Base-by-base conservation (phyloP, 2,888 invertebrate species). In the Spialia ferax region DNA sequence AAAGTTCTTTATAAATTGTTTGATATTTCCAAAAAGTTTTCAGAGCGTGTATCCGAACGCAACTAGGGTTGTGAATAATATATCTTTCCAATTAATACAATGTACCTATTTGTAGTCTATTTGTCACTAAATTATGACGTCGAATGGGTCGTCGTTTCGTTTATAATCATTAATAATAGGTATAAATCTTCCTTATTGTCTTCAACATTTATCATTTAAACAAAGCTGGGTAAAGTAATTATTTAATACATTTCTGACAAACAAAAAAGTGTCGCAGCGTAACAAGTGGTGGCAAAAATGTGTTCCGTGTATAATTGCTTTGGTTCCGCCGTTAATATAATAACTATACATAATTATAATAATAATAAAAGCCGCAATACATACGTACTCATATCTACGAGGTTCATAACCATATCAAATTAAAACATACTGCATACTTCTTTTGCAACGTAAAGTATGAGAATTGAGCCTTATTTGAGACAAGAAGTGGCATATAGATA, bases 151-250 rank as follows among this genome's bases (percentile, higher is more conserved):
- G 84, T 85, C 84, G 82, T 81, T 83, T 89, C 85, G 76, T 88
- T 89, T 85, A 88, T 83, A 88, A 85, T 90, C 81, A 86, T 87
- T 88, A 87, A 87, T 90, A 83, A 85, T 91, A 92, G 83, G 89
- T 93, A 92, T 89, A 89, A 90, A 87, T 92, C 87, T 93, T 90
- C 89, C 88, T 90, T 93, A 93, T 93, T 93, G 93, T 93, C 93
- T 92, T 93, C 85, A 87, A 89, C 87, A 85, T 90, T 87, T 85
- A 89, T 83, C 83, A 86, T 87, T 83, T 86, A 87, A 89, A 86
- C 83, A 89, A 89, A 86, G 85, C 82, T 85, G 87, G 84, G 76
- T 77, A 75, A 77, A 77, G 71, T 71, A 74, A 77, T 71, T 65
- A 57, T 42, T 56, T 72, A 70, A 71, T 56, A 54, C 57, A 69